Evolutionary conservation across 1,140 invertebrate genomes (phyloP).

Genomic region (Sycophaga agraensis): DNA sequence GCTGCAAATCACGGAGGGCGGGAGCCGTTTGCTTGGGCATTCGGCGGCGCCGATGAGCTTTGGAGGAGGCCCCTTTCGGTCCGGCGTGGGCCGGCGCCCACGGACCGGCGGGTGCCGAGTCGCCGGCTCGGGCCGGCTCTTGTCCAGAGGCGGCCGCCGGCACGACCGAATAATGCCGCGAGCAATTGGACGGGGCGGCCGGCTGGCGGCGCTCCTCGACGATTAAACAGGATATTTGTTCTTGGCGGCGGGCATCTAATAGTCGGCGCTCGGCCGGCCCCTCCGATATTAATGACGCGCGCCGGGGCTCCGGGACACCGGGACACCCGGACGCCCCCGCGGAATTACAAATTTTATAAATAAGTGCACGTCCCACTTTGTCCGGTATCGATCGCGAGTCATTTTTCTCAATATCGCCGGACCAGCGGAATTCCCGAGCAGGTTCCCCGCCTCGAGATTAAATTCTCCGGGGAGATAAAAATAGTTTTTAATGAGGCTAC

Average conservation of each 20-base stretch:
- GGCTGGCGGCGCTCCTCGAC: neutral
- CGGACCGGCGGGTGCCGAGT: too few relatives aligned
- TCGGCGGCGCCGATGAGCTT: too few relatives aligned
- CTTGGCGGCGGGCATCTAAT: neutral
- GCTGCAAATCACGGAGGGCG: too few relatives aligned
- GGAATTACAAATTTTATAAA: constrained; percentile 10
- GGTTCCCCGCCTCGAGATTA: constrained; percentile 8
- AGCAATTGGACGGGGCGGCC: constrained; percentile 6
- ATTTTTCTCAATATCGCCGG: neutral
- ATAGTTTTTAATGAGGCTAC: too few relatives aligned
- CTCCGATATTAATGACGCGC: neutral
- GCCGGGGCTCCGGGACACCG: too few relatives aligned
- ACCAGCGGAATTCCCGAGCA: neutral
- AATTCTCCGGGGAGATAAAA: neutral
- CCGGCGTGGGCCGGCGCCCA: too few relatives aligned
- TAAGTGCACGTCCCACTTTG: neutral
- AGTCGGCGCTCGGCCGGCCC: neutral
- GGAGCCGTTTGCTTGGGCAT: too few relatives aligned
- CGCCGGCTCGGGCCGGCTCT: too few relatives aligned
- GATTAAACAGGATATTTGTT: constrained; percentile 10
- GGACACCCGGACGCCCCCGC: too few relatives aligned
- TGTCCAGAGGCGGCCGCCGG: too few relatives aligned
- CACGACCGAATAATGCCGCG: neutral
- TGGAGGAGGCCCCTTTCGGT: too few relatives aligned
- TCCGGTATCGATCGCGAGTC: neutral